phyloP scores from a whole-genome alignment of 2,113 vertebrate genomes.

The Petroica traversi region DNA sequence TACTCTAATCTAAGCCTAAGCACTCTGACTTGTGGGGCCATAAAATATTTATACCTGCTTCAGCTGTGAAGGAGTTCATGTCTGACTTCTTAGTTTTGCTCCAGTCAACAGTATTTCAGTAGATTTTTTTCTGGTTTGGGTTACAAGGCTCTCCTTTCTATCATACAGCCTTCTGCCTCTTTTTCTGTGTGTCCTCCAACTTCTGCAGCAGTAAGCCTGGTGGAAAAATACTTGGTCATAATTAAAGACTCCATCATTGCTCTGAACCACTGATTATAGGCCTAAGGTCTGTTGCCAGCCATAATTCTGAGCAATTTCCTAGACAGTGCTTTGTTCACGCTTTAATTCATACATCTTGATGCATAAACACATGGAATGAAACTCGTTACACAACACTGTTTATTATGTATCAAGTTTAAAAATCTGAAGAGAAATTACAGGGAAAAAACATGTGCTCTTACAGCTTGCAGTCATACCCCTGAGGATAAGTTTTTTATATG shows the following conservation, averaged over 20 bases:
- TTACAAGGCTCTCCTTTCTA: too few relatives aligned
- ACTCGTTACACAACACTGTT: background rate
- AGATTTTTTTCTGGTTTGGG: too few relatives aligned
- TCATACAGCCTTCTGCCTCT: background rate
- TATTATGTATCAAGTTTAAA: background rate
- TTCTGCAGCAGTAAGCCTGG: background rate
- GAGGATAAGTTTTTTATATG: background rate
- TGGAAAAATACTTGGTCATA: background rate
- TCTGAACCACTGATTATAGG: conserved; percentile 22
- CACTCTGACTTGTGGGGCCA: background rate
- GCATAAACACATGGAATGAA: background rate
- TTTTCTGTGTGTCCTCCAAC: background rate
- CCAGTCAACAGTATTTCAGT: background rate
- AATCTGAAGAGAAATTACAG: background rate
- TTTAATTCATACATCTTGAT: background rate
- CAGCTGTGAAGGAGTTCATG: background rate
- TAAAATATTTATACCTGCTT: background rate
- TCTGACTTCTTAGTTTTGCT: background rate
- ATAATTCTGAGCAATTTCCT: conserved; percentile 7
- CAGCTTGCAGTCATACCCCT: background rate
- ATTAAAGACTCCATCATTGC: conserved; percentile 11
- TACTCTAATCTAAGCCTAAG: background rate
- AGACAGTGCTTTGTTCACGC: background rate
- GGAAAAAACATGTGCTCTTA: background rate
- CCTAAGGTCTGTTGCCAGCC: background rate